Conservation (phyloP, 2,113 vertebrate species). For the Marcusenius ussheri region DNA sequence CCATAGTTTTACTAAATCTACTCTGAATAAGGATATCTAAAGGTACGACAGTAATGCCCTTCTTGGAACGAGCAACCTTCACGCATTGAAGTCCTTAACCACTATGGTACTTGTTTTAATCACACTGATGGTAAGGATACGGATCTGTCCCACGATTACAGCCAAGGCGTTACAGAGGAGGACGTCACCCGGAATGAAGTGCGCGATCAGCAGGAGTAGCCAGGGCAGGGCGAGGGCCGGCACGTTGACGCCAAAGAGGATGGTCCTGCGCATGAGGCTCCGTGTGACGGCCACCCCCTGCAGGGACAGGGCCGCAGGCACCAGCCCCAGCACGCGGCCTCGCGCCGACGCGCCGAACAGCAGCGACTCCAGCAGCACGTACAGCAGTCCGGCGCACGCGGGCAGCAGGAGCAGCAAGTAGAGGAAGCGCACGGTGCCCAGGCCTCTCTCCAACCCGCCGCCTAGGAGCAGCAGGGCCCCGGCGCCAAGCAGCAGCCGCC, state of each 20-base stretch:
- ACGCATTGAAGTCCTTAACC: background rate
- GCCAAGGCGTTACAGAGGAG: slow-evolving; percentile 64
- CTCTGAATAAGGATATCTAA: background rate
- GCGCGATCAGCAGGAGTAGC: slow-evolving; percentile 54
- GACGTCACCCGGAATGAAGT: slow-evolving; percentile 60
- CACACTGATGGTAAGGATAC: slow-evolving; percentile 64
- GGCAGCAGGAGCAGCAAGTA: slow-evolving; percentile 56
- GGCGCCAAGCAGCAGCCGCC: slow-evolving; percentile 52
- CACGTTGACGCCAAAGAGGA: slow-evolving; percentile 56
- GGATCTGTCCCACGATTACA: slow-evolving; percentile 56
- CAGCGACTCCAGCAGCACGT: slow-evolving; percentile 42
- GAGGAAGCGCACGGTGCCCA: slow-evolving; percentile 66
- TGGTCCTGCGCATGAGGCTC: slow-evolving; percentile 47
- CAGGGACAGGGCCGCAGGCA: slow-evolving; percentile 61
- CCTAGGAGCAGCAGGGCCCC: slow-evolving; percentile 61
- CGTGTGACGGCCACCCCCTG: slow-evolving; percentile 55
- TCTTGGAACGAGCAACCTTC: background rate
- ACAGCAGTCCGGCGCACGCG: slow-evolving; percentile 48
- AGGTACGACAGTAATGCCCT: background rate
- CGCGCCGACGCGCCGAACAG: slow-evolving; percentile 20
- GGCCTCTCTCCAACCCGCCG: slow-evolving; percentile 62
- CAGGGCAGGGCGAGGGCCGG: slow-evolving; percentile 60
- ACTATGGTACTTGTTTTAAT: background rate
- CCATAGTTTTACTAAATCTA: background rate
- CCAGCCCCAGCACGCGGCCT: slow-evolving; percentile 50